Conservation (phyloP, 2,113 vertebrate genomes). For the Amphiprion ocellaris region DNA sequence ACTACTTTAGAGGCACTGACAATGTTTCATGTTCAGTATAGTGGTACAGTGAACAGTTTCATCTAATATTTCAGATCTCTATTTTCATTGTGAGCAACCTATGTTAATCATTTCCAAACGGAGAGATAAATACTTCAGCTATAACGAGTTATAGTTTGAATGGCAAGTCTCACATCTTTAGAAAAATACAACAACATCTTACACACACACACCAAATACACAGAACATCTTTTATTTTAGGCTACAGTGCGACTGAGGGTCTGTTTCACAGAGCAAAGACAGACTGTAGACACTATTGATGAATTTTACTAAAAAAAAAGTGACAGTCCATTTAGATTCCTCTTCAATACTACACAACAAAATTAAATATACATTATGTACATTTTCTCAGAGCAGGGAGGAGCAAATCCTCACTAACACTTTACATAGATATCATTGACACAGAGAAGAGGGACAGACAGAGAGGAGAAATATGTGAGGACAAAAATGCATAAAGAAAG, state of each 20-base stretch:
- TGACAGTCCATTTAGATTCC: constrained; percentile 34
- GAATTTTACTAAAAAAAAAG: constrained; percentile 48
- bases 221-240: constrained; percentile 66
- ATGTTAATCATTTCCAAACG: too few species aligned
- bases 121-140: too few species aligned
- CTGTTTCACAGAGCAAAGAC: constrained; percentile 58
- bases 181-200: neutral
- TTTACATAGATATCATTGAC: constrained; percentile 38
- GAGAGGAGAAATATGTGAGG: constrained; percentile 19
- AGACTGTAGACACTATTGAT: constrained; percentile 51
- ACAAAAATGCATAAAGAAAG: constrained; percentile 1
- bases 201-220: constrained; percentile 34
- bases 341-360: constrained; percentile 62
- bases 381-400: constrained; percentile 45
- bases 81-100: too few species aligned
- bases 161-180: neutral
- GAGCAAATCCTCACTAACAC: constrained; percentile 34
- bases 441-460: constrained; percentile 14
- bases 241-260: constrained; percentile 51
- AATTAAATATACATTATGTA: constrained; percentile 76
- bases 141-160: neutral
- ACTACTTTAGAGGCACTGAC: too few species aligned
- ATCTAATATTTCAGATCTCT: too few species aligned
- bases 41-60: too few species aligned
- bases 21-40: too few species aligned